phyloP scores from a whole-genome alignment of 2,888 invertebrate species.

The Drosophila robusta region DNA sequence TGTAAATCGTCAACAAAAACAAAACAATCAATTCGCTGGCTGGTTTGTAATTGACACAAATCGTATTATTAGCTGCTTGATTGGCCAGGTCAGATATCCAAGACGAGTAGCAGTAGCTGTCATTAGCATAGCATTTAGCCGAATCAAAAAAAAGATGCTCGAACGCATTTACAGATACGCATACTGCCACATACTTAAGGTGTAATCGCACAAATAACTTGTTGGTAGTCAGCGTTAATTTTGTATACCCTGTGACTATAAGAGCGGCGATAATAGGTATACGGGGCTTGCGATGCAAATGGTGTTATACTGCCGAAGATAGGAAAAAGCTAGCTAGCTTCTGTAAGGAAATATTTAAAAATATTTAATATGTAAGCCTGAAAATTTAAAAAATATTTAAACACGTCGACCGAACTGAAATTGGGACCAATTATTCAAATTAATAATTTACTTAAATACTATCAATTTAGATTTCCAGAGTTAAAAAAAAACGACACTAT shows the following conservation, averaged over 20 bases:
- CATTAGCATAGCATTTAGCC: conserved; percentile 57
- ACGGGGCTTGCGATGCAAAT: too few species aligned
- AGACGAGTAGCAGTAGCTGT: conserved; percentile 46
- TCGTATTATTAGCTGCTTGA: conserved; percentile 46
- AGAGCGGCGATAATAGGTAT: neutral
- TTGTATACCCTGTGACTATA: conserved; percentile 3
- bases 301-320: too few species aligned
- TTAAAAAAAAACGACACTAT: too few species aligned
- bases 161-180: conserved; percentile 23
- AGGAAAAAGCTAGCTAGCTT: too few species aligned
- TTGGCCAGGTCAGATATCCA: conserved; percentile 27
- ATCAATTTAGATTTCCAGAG: too few species aligned
- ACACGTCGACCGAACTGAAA: too few species aligned
- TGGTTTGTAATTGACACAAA: conserved; percentile 53
- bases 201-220: conserved; percentile 41
- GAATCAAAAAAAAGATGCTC: conserved; percentile 39
- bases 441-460: too few species aligned
- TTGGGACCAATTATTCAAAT: too few species aligned
- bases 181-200: conserved; percentile 19
- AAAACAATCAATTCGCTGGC: conserved; percentile 8
- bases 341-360: too few species aligned
- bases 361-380: too few species aligned
- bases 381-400: too few species aligned
- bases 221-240: conserved; percentile 22
- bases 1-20: conserved; percentile 25